Base-by-base conservation (phyloP, 53 echinoderm and acorn worm species). In the Astropecten irregularis region DNA sequence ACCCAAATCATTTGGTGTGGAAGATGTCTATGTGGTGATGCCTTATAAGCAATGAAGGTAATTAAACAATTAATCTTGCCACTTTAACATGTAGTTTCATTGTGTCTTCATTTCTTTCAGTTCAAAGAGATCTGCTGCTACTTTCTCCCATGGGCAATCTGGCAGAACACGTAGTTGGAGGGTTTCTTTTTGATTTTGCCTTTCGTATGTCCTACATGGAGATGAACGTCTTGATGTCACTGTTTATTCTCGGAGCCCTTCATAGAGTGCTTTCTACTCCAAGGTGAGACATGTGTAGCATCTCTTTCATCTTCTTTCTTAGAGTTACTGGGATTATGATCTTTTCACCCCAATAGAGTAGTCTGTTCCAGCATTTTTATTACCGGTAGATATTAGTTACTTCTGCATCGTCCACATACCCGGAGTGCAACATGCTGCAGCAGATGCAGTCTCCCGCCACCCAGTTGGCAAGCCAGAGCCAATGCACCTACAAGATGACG, bases 301-400 rank as follows among this genome's bases (percentile, higher is more conserved):
- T 55, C 21, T 68, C 57, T 36, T 77, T 79, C 81, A 85, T 85
- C 30, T 71, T 70, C n/a, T 85, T 35, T 5, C 69, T 19, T 20
- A 58, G 37, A 6, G 48, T 40, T 16, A n/a, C 20, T 14, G 90
- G 90, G 26, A 89, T 77, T 2, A 81, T 33, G 29, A 81, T 71
- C 30, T 82, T 58, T 19, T 86, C 77, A 1, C 90, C 90, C 49
- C 57, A 86, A 37, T 67, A 90, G n/a, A 86, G 16, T 7, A n/a
- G n/a, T n/a, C n/a, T n/a, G n/a, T n/a, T n/a, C n/a, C n/a, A n/a
- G n/a, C n/a, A n/a, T n/a, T n/a, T n/a, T n/a, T n/a, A n/a, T n/a
- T n/a, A n/a, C n/a, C n/a, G n/a, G n/a, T n/a, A n/a, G n/a, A n/a
- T n/a, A n/a, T n/a, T n/a, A n/a, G n/a, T n/a, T n/a, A n/a, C 36